Percentiles rank a stretch among this genome's conserved stretches.
These are phyloP conservation scores for Odontamblyopus lacepedii DNA, from an alignment of 2,797 vertebrate genomes.

Conservation along the genomic window DNA sequence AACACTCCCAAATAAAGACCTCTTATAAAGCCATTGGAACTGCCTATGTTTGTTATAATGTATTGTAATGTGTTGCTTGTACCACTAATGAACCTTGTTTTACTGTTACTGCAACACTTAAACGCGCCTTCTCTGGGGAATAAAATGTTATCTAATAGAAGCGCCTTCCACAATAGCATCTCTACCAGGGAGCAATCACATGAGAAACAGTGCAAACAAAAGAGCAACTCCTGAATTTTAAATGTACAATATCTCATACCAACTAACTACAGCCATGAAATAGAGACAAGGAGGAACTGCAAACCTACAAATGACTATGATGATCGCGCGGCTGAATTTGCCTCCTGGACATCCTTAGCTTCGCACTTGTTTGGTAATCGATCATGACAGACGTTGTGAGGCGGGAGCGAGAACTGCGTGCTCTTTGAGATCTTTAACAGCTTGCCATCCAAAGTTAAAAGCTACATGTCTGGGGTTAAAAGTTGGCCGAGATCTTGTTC, in stretches of 20 bases:
- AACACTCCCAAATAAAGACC: slow-evolving; percentile 1
- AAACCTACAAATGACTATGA: slow-evolving; percentile 41
- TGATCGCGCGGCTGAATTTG: slow-evolving; percentile 47
- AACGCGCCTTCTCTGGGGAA: neutral
- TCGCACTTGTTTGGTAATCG: slow-evolving; percentile 57
- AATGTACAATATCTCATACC: slow-evolving; percentile 16
- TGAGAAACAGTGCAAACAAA: slow-evolving; percentile 25
- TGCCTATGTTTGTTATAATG: neutral
- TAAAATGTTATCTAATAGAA: slow-evolving; percentile 5
- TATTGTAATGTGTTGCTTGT: neutral
- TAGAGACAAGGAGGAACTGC: slow-evolving; percentile 19
- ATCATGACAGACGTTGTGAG: slow-evolving; percentile 67
- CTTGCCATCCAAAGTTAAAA: slow-evolving; percentile 64
- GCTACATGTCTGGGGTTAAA: slow-evolving; percentile 65
- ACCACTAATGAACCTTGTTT: neutral
- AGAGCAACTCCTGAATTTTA: slow-evolving; percentile 31
- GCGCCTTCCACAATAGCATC: slow-evolving; percentile 9
- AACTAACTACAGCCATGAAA: slow-evolving; percentile 31
- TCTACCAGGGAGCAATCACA: neutral
- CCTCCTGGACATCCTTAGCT: slow-evolving; percentile 56
- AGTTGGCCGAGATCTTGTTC: slow-evolving; percentile 61
- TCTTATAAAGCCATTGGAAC: neutral
- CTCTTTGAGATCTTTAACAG: slow-evolving; percentile 69
- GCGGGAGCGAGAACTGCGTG: slow-evolving; percentile 58
- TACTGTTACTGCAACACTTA: slow-evolving; percentile 4